A percentile compares a stretch with the other conserved stretches of the same genome.
These are phyloP conservation scores for Dermochelys coriacea DNA, from an alignment of 2,797 vertebrate genomes.

Conservation along the genomic window DNA sequence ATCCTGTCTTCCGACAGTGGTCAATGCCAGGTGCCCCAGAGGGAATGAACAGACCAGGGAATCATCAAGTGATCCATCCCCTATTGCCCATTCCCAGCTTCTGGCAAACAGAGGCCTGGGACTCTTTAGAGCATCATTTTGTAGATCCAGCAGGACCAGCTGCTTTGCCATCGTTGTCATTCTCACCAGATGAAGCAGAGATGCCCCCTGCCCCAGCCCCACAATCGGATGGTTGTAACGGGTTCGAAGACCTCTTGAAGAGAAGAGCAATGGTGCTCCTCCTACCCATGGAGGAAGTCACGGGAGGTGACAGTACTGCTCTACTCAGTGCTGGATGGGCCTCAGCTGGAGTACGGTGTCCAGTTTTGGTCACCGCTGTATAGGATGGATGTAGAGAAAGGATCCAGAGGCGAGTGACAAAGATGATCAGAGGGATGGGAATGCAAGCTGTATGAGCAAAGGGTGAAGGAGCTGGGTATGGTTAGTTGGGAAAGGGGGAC, in stretches of 20 bases:
- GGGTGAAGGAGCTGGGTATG: too few species aligned
- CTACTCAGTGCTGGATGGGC: background rate
- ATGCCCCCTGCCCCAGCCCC: too few species aligned
- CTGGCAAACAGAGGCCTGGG: too few species aligned
- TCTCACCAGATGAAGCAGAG: background rate
- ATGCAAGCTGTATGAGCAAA: too few species aligned
- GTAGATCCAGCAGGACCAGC: too few species aligned
- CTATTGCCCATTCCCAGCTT: too few species aligned
- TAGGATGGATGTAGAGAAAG: background rate
- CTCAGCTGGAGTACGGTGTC: background rate
- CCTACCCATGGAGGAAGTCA: background rate
- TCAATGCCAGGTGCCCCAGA: too few species aligned
- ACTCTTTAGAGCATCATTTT: too few species aligned
- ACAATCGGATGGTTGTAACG: background rate
- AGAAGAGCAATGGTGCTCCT: background rate
- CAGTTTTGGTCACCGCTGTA: too few species aligned
- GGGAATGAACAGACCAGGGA: too few species aligned
- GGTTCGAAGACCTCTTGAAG: background rate
- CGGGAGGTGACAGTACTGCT: background rate
- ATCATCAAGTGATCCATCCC: too few species aligned
- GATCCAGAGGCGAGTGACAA: background rate
- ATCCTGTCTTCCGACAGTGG: too few species aligned
- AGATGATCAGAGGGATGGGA: background rate
- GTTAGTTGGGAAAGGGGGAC: background rate
- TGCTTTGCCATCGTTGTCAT: background rate